phyloP scores from a whole-genome alignment of 2,888 invertebrate genomes.

The Archips xylosteana region DNA sequence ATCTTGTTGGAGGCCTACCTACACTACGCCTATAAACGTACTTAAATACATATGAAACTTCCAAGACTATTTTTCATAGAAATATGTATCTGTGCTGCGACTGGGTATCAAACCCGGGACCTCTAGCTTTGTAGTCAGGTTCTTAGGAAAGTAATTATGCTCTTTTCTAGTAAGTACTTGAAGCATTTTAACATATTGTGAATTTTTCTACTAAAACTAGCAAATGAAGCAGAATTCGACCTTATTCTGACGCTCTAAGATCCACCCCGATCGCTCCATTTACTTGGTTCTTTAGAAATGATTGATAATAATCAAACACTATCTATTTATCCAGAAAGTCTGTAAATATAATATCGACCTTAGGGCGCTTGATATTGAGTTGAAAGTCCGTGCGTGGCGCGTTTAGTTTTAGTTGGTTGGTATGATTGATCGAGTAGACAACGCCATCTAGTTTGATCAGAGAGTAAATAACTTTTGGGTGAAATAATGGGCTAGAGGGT shows the following conservation, averaged over 20 bases:
- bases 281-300: background rate
- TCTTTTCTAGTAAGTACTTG: too few species aligned
- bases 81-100: too few species aligned
- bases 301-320: conserved; percentile 7
- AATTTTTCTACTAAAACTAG: background rate
- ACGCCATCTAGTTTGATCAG: background rate
- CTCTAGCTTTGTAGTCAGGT: too few species aligned
- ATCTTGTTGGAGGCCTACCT: too few species aligned
- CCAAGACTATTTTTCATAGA: too few species aligned
- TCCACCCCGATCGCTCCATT: background rate
- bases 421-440: background rate
- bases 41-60: too few species aligned
- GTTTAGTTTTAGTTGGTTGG: background rate
- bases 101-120: too few species aligned
- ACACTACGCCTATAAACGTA: too few species aligned
- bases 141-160: too few species aligned
- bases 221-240: background rate
- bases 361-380: background rate
- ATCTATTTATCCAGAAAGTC: background rate
- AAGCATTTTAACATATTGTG: too few species aligned
- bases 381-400: background rate
- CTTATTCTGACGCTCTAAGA: background rate
- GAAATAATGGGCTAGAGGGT: too few species aligned
- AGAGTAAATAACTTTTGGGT: background rate
- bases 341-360: background rate